Conservation (phyloP, 2,888 invertebrate genomes). For the Ornithoptera priamus region DNA sequence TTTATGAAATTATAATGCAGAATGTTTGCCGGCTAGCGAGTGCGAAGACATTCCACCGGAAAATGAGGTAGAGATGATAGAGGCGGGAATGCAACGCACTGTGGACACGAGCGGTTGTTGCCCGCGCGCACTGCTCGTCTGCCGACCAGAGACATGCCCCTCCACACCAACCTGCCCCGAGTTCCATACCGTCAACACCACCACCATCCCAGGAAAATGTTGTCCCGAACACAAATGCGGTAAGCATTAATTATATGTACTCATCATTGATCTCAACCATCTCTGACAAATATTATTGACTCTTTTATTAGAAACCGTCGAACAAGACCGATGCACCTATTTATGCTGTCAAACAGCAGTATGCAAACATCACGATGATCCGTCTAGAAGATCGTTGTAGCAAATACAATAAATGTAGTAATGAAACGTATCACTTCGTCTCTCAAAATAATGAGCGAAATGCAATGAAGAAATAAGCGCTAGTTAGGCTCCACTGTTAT, state of each 20-base stretch:
- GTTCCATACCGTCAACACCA: conserved; percentile 70
- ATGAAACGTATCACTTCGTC: too few species aligned
- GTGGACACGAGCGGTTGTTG: conserved; percentile 83
- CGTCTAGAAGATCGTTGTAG: too few species aligned
- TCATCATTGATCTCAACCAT: too few species aligned
- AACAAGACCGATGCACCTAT: too few species aligned
- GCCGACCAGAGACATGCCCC: conserved; percentile 83
- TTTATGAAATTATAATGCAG: conserved; percentile 53
- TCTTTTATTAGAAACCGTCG: too few species aligned
- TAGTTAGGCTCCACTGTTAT: too few species aligned
- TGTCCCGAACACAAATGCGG: conserved; percentile 85
- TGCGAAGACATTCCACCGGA: conserved; percentile 77
- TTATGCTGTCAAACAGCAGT: too few species aligned
- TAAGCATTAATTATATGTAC: conserved; percentile 44
- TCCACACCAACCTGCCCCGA: conserved; percentile 78
- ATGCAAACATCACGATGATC: too few species aligned
- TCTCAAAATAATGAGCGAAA: too few species aligned
- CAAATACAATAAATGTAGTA: too few species aligned
- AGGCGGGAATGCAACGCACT: conserved; percentile 81
- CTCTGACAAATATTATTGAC: too few species aligned
- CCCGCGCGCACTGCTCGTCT: conserved; percentile 80
- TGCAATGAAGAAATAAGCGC: too few species aligned
- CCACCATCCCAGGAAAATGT: conserved; percentile 73
- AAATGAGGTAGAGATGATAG: conserved; percentile 69
- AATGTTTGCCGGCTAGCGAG: conserved; percentile 86